These are phyloP conservation scores for Colletes latitarsis DNA, from an alignment of 1,140 invertebrate genomes.

Conservation along the genomic window DNA sequence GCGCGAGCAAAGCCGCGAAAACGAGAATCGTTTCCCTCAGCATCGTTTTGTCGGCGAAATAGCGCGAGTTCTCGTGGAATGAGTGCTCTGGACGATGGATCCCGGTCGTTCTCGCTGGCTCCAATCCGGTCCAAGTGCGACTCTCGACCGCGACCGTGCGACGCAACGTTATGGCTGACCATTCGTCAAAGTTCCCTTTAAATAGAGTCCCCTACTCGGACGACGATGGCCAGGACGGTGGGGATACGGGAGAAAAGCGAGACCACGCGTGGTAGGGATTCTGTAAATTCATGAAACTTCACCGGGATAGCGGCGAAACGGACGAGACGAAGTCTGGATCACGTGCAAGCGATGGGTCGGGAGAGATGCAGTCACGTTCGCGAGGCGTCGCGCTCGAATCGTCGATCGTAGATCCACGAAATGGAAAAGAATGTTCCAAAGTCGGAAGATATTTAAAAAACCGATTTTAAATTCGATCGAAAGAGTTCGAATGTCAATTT, in stretches of 20 bases:
- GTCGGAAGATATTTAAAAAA: no score
- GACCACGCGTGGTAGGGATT: conserved; percentile 12
- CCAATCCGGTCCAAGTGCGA: conserved; percentile 64
- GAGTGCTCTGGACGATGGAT: neutral
- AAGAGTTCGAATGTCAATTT: no score
- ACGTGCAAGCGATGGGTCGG: neutral
- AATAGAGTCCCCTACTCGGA: conserved; percentile 24
- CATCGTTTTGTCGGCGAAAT: conserved; percentile 70
- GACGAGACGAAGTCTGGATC: neutral
- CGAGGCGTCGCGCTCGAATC: no score
- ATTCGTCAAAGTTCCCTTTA: conserved; percentile 52
- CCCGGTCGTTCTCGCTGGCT: conserved; percentile 42
- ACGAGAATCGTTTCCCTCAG: conserved; percentile 66
- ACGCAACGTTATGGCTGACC: conserved; percentile 44
- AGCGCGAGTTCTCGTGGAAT: conserved; percentile 3
- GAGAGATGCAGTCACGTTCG: neutral
- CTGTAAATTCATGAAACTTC: conserved; percentile 26
- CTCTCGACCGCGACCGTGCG: conserved; percentile 63
- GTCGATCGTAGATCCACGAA: no score
- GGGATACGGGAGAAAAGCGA: conserved; percentile 12
- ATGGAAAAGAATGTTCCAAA: no score
- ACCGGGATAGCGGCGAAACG: neutral
- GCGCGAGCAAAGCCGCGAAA: conserved; percentile 59
- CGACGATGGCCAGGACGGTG: neutral
- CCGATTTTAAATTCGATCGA: no score